Percentiles rank a stretch among this genome's conserved stretches.
Conservation (phyloP, 2,797 vertebrate species). For the Sebastes goodei region DNA sequence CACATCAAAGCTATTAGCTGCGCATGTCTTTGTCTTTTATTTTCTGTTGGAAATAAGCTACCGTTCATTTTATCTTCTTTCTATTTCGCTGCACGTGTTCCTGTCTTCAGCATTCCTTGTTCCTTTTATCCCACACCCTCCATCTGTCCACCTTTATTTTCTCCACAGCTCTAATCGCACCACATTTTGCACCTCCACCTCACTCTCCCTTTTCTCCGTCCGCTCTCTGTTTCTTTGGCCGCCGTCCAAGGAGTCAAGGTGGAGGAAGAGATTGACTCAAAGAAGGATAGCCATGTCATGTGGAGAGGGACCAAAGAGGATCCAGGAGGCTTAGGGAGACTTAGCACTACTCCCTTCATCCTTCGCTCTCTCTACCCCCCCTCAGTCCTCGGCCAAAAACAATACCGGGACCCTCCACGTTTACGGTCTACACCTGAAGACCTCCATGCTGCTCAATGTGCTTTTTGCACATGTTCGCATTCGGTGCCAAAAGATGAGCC, state of each 20-base stretch:
- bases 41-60: slow-evolving; percentile 18
- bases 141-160: slow-evolving; percentile 65
- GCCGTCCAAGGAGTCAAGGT: slow-evolving; percentile 66
- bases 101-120: slow-evolving; percentile 29
- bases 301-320: slow-evolving; percentile 80
- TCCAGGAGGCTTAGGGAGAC: slow-evolving; percentile 80
- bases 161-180: slow-evolving; percentile 46
- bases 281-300: slow-evolving; percentile 76
- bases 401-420: slow-evolving; percentile 27
- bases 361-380: neutral
- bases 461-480: neutral
- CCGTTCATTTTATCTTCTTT: slow-evolving; percentile 45
- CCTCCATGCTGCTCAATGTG: neutral
- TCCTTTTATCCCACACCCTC: slow-evolving; percentile 61
- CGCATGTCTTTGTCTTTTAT: slow-evolving; percentile 38
- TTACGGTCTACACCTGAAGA: neutral
- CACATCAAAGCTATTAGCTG: slow-evolving; percentile 50
- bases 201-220: slow-evolving; percentile 39
- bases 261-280: slow-evolving; percentile 77
- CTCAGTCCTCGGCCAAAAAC: slow-evolving; percentile 32
- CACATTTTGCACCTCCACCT: slow-evolving; percentile 57
- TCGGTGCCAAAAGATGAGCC: neutral
- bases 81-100: slow-evolving; percentile 10
- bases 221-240: slow-evolving; percentile 50
- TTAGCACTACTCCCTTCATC: slow-evolving; percentile 71